Percentiles rank a stretch among this genome's conserved stretches.
phyloP scores from a whole-genome alignment of 2,113 vertebrate genomes.

The Indicator indicator region DNA sequence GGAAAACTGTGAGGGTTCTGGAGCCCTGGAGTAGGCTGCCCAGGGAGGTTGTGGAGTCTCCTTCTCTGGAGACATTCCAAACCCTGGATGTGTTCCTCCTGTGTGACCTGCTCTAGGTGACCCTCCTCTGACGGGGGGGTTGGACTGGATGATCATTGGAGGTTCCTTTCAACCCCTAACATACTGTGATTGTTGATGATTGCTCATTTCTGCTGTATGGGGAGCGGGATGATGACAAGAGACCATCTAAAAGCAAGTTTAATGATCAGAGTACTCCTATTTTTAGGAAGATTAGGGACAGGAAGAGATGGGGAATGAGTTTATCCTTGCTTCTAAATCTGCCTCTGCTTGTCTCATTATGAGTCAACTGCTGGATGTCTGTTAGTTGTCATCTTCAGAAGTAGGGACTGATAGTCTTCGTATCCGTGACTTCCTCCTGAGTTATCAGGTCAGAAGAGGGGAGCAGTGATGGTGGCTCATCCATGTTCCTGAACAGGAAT shows the following conservation, averaged over 20 bases:
- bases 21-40: no score
- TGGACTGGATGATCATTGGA: no score
- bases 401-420: background rate
- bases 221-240: background rate
- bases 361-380: background rate
- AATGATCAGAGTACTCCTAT: fast-evolving
- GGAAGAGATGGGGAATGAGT: background rate
- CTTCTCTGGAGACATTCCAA: no score
- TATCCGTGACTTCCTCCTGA: background rate
- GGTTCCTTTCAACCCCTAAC: background rate
- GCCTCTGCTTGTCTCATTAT: background rate
- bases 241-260: background rate
- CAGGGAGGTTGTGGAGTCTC: no score
- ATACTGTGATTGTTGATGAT: background rate
- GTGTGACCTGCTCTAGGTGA: no score
- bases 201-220: background rate
- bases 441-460: background rate
- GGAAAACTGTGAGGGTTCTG: no score
- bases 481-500: background rate
- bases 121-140: no score
- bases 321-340: background rate
- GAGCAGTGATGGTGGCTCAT: background rate
- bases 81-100: no score
- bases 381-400: background rate
- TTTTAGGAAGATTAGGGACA: background rate